Conservation (phyloP, 30 jellyfish, hydroid and myxozoan genomes). For the Rhopilema esculentum region DNA sequence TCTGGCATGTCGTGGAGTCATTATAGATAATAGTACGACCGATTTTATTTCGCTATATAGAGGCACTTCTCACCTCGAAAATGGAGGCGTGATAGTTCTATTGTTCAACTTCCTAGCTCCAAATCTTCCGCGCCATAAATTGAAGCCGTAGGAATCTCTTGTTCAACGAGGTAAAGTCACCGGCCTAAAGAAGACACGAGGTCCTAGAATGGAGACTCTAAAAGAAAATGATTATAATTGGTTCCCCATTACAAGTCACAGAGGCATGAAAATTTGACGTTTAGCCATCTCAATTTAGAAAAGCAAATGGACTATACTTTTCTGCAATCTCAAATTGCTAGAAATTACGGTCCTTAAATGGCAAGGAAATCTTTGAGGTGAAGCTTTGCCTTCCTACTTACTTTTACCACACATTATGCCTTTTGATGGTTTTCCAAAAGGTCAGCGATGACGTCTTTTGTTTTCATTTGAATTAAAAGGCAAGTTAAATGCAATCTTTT, state of each 20-base stretch:
- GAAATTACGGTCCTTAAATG: no score
- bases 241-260: not conserved
- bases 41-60: not conserved
- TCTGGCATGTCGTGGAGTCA: not conserved
- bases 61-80: not conserved
- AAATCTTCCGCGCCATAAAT: not conserved
- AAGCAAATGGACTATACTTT: not conserved
- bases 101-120: not conserved
- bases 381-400: no score
- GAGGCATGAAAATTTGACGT: not conserved
- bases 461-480: no score
- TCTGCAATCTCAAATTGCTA: no score
- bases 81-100: not conserved
- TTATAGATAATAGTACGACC: not conserved
- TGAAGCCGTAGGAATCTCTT: not conserved
- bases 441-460: no score
- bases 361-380: no score
- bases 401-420: no score
- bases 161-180: not conserved
- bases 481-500: no score
- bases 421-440: no score
- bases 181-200: not conserved
- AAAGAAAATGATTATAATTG: not conserved
- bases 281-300: not conserved
- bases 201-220: not conserved